Evolutionary conservation across 2,888 invertebrate species (phyloP), one percentile per base, ranked within the genome.

Genomic region (Smittia aterrima): DNA sequence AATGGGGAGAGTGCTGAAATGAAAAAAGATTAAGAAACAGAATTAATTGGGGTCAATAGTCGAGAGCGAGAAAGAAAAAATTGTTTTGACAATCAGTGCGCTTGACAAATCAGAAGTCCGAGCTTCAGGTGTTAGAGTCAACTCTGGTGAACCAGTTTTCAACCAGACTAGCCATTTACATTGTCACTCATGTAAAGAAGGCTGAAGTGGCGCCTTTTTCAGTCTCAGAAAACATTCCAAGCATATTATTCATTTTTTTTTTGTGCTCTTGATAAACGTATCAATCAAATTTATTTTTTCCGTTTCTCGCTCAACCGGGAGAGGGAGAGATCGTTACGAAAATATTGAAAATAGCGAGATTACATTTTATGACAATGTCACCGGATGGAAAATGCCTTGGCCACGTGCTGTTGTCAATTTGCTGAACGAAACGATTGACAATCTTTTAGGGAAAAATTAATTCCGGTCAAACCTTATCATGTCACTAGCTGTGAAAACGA

Each of bases 1-100:
- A 78, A 89, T 90, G 76, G 89, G 89, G 76, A 93, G 83, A 77
- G 87, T 86, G 80, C 93, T 93, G 86, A 75, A 77, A 78, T 77
- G 75, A 79, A 77, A 77, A 75, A 75, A 75, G 74, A 77, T 13
- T 9, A 25, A 47, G 22, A 62, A 58, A 62, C 20, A 11, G 38
- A 13, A 62, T 62, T 66, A 53, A 53, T 70, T 54, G 54, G 54
- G 70, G 70, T 70, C 70, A 70, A 70, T n/a, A 70, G 27, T 24
- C 70, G 64, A 27, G 7, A 58, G 22, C 32, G 32, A 32, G 32
- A 47, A 47, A 47, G 16, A 20, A 22, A 58, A 20, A 18, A 22
- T 22, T 58, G 22, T 58, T 58, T 58, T 58, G 58, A 22, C 58
- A 58, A n/a, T 47, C 47, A 11, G 16, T 6, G 4, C n/a, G 16